Conservation (phyloP, 2,888 invertebrate genomes). For the Cacoxenus indagator region DNA sequence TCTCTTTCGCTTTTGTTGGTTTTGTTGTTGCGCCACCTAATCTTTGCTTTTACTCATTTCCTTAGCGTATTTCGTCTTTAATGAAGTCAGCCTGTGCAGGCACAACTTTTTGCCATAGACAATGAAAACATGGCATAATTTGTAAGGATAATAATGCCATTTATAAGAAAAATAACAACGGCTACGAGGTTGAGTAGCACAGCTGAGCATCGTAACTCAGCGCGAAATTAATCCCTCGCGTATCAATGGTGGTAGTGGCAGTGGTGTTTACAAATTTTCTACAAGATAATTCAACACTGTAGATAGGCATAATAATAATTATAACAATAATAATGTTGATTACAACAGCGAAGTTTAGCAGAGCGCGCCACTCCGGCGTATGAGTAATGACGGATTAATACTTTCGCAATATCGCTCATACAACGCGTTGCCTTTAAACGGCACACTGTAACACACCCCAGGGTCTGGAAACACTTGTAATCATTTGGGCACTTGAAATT, state of each 20-base stretch:
- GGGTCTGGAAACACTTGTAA: too few relatives aligned
- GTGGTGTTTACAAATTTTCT: neutral
- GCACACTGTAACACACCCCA: neutral
- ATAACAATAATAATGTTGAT: constrained; percentile 21
- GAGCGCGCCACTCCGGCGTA: neutral
- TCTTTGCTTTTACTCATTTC: neutral
- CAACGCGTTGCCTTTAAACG: neutral
- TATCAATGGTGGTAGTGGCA: neutral
- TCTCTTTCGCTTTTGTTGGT: neutral
- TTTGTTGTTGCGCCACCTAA: neutral
- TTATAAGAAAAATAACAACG: constrained; percentile 33
- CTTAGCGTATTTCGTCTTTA: neutral
- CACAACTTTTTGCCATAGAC: neutral
- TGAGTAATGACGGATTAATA: neutral
- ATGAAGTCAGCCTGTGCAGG: neutral
- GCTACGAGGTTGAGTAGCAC: neutral
- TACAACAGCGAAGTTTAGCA: neutral
- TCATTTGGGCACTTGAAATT: too few relatives aligned
- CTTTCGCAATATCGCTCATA: neutral
- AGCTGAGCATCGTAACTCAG: constrained; percentile 11
- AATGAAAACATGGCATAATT: constrained; percentile 29
- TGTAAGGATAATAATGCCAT: constrained; percentile 42
- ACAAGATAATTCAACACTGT: neutral
- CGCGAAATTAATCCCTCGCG: constrained; percentile 32
- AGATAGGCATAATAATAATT: constrained; percentile 24